Conservation (phyloP, 2,113 vertebrate species). For the Mormyrus lacerda region DNA sequence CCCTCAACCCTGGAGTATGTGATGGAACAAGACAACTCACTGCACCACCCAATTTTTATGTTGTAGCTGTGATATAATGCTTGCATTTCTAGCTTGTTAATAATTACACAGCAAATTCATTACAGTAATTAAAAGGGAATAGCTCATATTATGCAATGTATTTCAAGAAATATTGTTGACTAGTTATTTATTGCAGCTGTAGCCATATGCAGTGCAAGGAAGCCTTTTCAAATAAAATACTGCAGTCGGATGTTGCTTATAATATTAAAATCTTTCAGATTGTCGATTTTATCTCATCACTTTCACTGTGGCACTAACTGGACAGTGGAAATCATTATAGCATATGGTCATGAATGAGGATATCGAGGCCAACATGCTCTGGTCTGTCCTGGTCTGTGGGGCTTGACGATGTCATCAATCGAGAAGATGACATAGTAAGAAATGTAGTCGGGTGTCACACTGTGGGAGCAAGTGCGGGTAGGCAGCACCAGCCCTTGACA, state of each 20-base stretch:
- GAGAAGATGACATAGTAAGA: slow-evolving; percentile 6
- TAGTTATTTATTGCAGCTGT: not conserved
- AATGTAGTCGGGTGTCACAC: slow-evolving; percentile 1
- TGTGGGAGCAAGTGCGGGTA: slow-evolving; percentile 21
- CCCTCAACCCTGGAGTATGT: not conserved
- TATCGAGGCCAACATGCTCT: slow-evolving; percentile 8
- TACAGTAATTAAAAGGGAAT: not conserved
- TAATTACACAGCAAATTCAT: not conserved
- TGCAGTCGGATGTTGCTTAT: not conserved
- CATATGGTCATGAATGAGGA: not conserved
- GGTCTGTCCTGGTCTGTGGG: not conserved
- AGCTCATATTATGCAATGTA: not conserved
- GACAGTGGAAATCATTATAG: not conserved
- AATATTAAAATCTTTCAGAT: not conserved
- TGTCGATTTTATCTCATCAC: not conserved
- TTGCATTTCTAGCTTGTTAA: not conserved
- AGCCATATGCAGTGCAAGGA: not conserved
- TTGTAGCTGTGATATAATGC: not conserved
- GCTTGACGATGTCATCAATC: slow-evolving; percentile 2
- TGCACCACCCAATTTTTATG: not conserved
- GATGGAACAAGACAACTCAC: not conserved
- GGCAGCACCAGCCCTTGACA: slow-evolving; percentile 53
- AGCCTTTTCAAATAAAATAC: not conserved
- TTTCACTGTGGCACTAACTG: not conserved
- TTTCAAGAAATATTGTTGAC: not conserved